Evolutionary conservation across 2,888 invertebrate genomes (phyloP).

Genomic region (Apamea epomidion): DNA sequence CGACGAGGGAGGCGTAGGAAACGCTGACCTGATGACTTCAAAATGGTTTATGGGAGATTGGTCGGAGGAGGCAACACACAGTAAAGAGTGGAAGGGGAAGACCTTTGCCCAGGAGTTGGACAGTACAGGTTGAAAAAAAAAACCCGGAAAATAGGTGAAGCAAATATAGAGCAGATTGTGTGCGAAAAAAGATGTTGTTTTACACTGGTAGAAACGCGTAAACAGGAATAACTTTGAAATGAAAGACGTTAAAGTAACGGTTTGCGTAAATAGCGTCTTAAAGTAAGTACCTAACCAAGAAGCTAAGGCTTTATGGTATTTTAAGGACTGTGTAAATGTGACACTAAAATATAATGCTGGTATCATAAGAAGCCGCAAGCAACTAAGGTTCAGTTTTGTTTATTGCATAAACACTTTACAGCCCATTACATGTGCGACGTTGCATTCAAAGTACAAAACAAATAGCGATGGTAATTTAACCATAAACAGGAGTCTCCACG

Average conservation of each 20-base stretch:
- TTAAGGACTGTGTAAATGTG: slow-evolving; percentile 39
- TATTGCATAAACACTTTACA: slow-evolving; percentile 39
- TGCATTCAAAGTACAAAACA: slow-evolving; percentile 42
- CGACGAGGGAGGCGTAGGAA: background rate
- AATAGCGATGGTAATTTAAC: slow-evolving; percentile 42
- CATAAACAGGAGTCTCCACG: slow-evolving; percentile 36
- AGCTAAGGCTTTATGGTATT: background rate
- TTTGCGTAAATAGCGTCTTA: slow-evolving; percentile 11
- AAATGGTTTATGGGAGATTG: background rate
- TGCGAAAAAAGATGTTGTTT: background rate
- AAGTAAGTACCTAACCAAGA: slow-evolving; percentile 5
- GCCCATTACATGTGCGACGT: slow-evolving; percentile 43
- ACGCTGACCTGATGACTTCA: background rate
- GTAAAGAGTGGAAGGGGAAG: too few relatives aligned
- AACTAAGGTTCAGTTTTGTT: slow-evolving; percentile 29
- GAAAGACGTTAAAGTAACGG: background rate
- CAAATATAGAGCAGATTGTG: background rate
- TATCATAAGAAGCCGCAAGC: slow-evolving; percentile 21
- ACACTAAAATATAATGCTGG: slow-evolving; percentile 24
- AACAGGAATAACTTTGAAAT: background rate
- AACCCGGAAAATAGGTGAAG: too few relatives aligned
- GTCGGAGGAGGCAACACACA: background rate
- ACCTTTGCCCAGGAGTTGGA: background rate
- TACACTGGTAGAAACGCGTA: background rate
- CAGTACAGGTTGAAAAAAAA: background rate